Base-by-base conservation (phyloP, 2,888 invertebrate genomes). In the Alsophila aescularia region DNA sequence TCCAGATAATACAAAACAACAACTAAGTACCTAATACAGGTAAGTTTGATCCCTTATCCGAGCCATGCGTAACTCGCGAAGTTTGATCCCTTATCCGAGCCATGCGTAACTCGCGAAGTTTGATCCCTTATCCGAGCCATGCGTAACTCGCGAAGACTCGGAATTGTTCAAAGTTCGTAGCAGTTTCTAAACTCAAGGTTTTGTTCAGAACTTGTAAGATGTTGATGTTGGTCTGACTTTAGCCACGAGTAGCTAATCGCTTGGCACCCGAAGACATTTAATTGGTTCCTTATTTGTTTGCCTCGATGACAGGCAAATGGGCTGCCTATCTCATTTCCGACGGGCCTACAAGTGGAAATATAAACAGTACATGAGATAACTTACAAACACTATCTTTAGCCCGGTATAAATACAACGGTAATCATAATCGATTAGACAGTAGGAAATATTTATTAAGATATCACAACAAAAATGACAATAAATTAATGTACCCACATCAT, bases 201-300 rank as follows among this genome's bases (percentile, higher is more conserved):
- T 37, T 40, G 41, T 52, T 53, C 41, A 14, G 52, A 53, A 59
- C 52, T 52, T 39, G 39, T 47, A 51, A 60, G 59, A 60, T 58
- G 58, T 57, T 56, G 34, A 43, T 34, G 32, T 34, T 18, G 36
- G 42, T 1, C 29, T 8, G 8, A 24, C 29, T 29, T 10, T n/a
- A n/a, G 15, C 32, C 29, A 16, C 35, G 51, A 34, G 36, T n/a
- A n/a, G 15, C 37, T 43, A 37, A 52, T 52, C 45, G 34, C 29
- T 24, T 12, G 29, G 16, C 32, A 32, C 50, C 13, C 15, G 40
- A 37, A 52, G 39, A 42, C 54, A 44, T 60, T 58, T 63, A 62
- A 63, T 67, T 64, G 60, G 58, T 56, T 57, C 60, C 62, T 64
- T 67, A 64, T 64, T 68, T 66, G 59, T 63, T 64, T 63, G 58